Percentiles rank a stretch among this genome's conserved stretches.
Conservation (phyloP, 1,140 invertebrate species). For the Delia radicum region DNA sequence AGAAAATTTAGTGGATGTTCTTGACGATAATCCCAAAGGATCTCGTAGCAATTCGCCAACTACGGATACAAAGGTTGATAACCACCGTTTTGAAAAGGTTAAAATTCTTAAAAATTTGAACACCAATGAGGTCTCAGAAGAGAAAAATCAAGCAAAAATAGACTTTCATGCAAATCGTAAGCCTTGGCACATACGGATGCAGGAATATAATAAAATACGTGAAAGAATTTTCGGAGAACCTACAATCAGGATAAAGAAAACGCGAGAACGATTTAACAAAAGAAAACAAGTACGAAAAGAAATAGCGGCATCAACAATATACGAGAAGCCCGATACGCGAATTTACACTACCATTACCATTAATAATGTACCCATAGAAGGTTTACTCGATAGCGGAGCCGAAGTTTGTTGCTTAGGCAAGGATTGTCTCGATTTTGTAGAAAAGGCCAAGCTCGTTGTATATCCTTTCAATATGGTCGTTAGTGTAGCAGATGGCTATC, state of each 20-base stretch:
- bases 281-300: background rate
- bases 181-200: background rate
- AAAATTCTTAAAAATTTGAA: no score
- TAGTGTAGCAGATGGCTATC: background rate
- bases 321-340: background rate
- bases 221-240: background rate
- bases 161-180: background rate
- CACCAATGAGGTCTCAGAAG: no score
- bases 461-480: background rate
- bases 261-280: background rate
- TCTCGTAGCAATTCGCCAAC: no score
- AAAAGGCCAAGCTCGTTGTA: background rate
- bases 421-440: background rate
- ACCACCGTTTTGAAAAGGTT: background rate
- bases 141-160: no score
- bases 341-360: background rate
- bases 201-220: background rate
- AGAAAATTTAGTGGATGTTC: no score
- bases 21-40: no score
- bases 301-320: background rate
- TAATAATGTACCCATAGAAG: background rate
- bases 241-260: background rate
- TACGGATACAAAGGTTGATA: no score
- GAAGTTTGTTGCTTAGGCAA: background rate
- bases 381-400: conserved; percentile 14